Conservation (phyloP, 2,113 vertebrate genomes). For the Uropsilus gracilis region DNA sequence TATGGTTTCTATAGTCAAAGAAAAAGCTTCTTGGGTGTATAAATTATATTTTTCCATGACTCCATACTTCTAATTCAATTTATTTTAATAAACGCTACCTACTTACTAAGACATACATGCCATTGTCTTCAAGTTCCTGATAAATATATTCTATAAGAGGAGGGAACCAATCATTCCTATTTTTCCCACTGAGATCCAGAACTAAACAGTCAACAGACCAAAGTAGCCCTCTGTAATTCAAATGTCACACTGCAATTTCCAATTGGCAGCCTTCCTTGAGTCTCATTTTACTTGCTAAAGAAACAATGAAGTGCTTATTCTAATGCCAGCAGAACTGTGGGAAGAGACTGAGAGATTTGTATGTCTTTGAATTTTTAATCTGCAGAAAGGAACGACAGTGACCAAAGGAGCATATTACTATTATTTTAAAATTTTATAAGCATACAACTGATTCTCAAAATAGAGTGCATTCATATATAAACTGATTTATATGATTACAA, state of each 20-base stretch:
- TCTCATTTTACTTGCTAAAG: constrained; percentile 60
- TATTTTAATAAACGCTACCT: constrained; percentile 48
- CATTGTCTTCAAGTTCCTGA: constrained; percentile 42
- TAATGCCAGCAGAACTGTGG: constrained; percentile 67
- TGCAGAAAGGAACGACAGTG: constrained; percentile 39
- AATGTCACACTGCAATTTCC: constrained; percentile 68
- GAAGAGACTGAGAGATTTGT: constrained; percentile 59
- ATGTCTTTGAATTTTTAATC: constrained; percentile 61
- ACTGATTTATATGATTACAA: background rate
- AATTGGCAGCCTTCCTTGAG: constrained; percentile 63
- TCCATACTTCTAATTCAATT: constrained; percentile 50
- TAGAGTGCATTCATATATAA: background rate
- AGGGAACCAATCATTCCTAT: constrained; percentile 9
- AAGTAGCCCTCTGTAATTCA: constrained; percentile 70
- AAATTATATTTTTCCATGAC: constrained; percentile 7
- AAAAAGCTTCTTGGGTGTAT: background rate
- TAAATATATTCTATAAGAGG: constrained; percentile 31
- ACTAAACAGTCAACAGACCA: constrained; percentile 49
- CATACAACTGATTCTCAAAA: background rate
- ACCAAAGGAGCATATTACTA: background rate
- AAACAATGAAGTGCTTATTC: constrained; percentile 75
- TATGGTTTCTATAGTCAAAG: constrained; percentile 8
- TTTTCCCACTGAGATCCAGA: constrained; percentile 58
- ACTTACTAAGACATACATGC: constrained; percentile 25
- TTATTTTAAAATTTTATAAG: constrained; percentile 37